These are phyloP conservation scores for Osmerus mordax DNA, from an alignment of 2,113 vertebrate genomes.

Conservation along the genomic window DNA sequence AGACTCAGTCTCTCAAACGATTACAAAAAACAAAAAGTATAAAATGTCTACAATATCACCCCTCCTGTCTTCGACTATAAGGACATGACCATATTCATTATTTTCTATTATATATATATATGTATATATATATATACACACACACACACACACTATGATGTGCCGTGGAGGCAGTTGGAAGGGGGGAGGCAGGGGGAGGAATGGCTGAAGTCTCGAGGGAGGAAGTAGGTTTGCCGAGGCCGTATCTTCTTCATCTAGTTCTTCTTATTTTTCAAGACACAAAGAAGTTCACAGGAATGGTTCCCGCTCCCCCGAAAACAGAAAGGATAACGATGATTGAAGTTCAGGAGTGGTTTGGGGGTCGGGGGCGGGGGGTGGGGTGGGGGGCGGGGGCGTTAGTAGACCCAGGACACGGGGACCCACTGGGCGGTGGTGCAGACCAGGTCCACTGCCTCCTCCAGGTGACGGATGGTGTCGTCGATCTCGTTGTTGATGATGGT, in stretches of 20 bases:
- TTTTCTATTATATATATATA: conserved; percentile 41
- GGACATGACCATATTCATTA: conserved; percentile 86
- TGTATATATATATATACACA: conserved; percentile 75
- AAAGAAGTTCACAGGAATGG: conserved; percentile 52
- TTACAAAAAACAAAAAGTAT: conserved; percentile 5
- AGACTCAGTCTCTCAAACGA: background rate
- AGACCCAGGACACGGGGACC: conserved; percentile 92
- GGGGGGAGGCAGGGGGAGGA: conserved; percentile 61
- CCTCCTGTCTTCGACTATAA: conserved; percentile 61
- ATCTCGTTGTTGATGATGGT: conserved; percentile 96
- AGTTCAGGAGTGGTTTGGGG: no score
- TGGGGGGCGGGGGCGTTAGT: conserved; percentile 20
- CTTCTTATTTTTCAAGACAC: conserved; percentile 44
- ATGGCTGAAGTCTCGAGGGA: conserved; percentile 51
- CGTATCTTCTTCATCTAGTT: conserved; percentile 28
- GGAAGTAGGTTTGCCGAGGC: conserved; percentile 75
- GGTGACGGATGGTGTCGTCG: conserved; percentile 90
- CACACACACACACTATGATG: conserved; percentile 71
- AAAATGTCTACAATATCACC: conserved; percentile 9
- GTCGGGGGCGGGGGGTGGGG: background rate
- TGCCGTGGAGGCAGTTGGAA: conserved; percentile 81
- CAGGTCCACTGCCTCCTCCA: conserved; percentile 91
- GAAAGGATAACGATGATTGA: no score
- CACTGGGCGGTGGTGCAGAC: conserved; percentile 88
- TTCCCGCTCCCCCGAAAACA: no score